Percentiles rank a stretch among this genome's conserved stretches.
Conservation (phyloP, 1,140 invertebrate genomes). For the Drosophila subobscura region DNA sequence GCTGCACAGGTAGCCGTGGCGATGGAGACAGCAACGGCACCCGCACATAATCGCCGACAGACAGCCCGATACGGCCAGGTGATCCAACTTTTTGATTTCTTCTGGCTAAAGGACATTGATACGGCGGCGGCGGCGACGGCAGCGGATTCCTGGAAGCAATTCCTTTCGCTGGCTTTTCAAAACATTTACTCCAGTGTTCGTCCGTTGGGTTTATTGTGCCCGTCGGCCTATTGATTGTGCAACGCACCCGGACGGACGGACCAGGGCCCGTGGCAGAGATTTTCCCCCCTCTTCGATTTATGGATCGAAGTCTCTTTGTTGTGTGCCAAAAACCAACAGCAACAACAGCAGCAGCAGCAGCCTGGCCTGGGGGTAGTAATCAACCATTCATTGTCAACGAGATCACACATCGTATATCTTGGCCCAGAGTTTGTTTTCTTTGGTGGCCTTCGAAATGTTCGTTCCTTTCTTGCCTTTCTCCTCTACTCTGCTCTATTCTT, state of each 20-base stretch:
- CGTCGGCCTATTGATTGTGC: conserved; percentile 69
- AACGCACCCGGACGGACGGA: conserved; percentile 60
- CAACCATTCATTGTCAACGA: conserved; percentile 83
- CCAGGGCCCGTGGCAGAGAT: conserved; percentile 82
- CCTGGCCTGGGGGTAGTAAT: conserved; percentile 53
- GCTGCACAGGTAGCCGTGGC: conserved; percentile 60
- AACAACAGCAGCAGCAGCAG: conserved; percentile 11
- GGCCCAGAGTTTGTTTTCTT: conserved; percentile 68
- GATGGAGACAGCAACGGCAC: conserved; percentile 41
- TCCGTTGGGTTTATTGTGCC: conserved; percentile 14
- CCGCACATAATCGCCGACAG: conserved; percentile 71
- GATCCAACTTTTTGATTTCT: conserved; percentile 83
- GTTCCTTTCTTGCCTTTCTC: conserved; percentile 13
- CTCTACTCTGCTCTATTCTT: conserved; percentile 10
- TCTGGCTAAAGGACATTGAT: conserved; percentile 80
- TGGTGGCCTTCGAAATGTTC: conserved; percentile 51
- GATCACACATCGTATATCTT: conserved; percentile 83
- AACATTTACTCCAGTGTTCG: conserved; percentile 82
- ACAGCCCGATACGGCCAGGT: conserved; percentile 70
- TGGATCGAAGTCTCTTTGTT: conserved; percentile 43
- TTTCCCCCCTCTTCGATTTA: conserved; percentile 55
- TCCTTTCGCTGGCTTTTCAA: conserved; percentile 83
- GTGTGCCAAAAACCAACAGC: conserved; percentile 35
- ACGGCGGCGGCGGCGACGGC: conserved; percentile 51
- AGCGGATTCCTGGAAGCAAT: conserved; percentile 80